Evolutionary conservation across 2,888 invertebrate species (phyloP), one percentile per base, ranked within the genome.

Genomic region (Serrognathus titanus): DNA sequence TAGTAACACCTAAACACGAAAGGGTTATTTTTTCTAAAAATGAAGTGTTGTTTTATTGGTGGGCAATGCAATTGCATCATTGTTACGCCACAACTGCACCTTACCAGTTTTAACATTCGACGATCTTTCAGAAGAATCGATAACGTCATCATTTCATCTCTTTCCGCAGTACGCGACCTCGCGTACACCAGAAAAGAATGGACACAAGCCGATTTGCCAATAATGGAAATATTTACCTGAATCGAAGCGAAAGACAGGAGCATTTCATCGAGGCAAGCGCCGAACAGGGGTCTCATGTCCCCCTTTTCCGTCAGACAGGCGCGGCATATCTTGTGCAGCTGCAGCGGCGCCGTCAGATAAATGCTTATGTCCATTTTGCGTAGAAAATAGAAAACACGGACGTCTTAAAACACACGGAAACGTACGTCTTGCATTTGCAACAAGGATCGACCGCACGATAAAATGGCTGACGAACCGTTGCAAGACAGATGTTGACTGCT

Each of bases 231-330:
- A 55, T 53, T 63, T 71, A 80, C 79, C 71, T 78, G 66, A 43
- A 79, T 70, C 49, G 72, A 66, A 55, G 80, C 76, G 58, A 81
- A 77, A 35, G 77, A 75, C 57, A 73, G 66, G 12, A 81, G 67
- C 81, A 81, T 81, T 72, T 79, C 77, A 62, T 80, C 80, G 41
- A 81, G 69, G 66, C 79, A 80, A 39, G 79, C 77, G 11, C 80
- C 81, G 67, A 77, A 81, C 53, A 81, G 69, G 13, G 79, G 78
- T 59, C 76, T 73, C 80, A 81, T 80, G 56, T 79, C 77, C 8
- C 78, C 79, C 62, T 77, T 79, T 68, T 75, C 75, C 13, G 76
- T 70, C 51, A 80, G 66, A 67, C 81, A 81, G 13, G 79, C 78
- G 56, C 81, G 71, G 67, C 81, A 81, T 13, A 80, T 76, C 66